phyloP scores from a whole-genome alignment of 2,113 vertebrate genomes.

The Axis porcinus region DNA sequence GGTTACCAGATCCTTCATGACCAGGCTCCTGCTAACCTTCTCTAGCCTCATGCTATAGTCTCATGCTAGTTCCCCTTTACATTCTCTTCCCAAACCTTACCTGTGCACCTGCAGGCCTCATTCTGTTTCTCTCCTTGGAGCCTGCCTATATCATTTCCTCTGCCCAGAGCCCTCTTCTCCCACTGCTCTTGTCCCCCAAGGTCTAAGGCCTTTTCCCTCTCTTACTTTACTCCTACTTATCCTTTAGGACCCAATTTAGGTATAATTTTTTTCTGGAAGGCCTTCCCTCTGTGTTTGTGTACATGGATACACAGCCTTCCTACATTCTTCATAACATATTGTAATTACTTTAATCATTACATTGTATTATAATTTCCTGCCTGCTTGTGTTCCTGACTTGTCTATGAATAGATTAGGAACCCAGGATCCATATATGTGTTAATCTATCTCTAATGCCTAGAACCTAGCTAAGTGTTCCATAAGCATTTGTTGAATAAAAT shows the following conservation, averaged over 20 bases:
- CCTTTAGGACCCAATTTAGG: not conserved
- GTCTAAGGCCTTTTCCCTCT: not conserved
- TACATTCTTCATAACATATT: slow-evolving; percentile 21
- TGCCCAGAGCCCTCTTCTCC: not conserved
- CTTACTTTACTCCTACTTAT: not conserved
- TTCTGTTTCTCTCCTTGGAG: not conserved
- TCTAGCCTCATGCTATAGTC: not conserved
- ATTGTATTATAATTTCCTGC: slow-evolving; percentile 12
- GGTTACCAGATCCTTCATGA: not conserved
- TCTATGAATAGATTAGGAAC: not conserved
- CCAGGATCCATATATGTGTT: not conserved
- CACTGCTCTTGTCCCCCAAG: not conserved
- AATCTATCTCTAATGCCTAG: slow-evolving; percentile 1
- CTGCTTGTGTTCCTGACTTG: not conserved
- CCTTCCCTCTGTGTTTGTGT: not conserved
- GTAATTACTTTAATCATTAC: not conserved
- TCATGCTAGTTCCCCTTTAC: not conserved
- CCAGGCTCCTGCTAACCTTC: not conserved
- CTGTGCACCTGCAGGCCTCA: not conserved
- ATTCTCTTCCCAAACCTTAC: not conserved
- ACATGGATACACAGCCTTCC: not conserved
- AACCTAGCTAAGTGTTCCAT: slow-evolving; percentile 8
- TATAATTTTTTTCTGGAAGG: not conserved
- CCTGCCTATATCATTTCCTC: not conserved
- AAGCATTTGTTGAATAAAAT: slow-evolving; percentile 34